Evolutionary conservation across 1,140 invertebrate genomes (phyloP).

Genomic region (Drosophila gunungcola): DNA sequence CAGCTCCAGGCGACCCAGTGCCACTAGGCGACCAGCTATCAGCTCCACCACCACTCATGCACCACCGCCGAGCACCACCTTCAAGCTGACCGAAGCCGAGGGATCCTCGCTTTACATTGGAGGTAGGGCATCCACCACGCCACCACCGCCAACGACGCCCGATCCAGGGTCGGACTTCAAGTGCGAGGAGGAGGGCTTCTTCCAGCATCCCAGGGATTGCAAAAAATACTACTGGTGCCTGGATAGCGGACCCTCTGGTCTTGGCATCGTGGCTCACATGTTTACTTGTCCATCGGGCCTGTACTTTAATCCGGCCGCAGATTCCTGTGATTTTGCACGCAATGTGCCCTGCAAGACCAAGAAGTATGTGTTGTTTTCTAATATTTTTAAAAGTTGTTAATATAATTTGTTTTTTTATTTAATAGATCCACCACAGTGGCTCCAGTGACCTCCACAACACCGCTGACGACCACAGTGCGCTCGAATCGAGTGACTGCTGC

Average conservation of each 20-base stretch:
- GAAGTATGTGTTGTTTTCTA: slow-evolving; percentile 84
- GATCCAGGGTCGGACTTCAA: slow-evolving; percentile 95
- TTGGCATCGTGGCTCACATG: slow-evolving; percentile 95
- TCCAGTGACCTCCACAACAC: slow-evolving; percentile 85
- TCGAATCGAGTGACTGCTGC: slow-evolving; percentile 73
- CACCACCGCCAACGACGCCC: slow-evolving; percentile 94
- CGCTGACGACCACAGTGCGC: slow-evolving; percentile 65
- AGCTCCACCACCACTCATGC: slow-evolving; percentile 60
- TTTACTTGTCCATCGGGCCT: slow-evolving; percentile 97
- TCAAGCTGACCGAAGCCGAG: slow-evolving; percentile 72
- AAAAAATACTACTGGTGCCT: slow-evolving; percentile 98
- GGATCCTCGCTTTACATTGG: slow-evolving; percentile 85
- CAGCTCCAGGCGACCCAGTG: slow-evolving; percentile 19
- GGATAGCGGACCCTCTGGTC: slow-evolving; percentile 93
- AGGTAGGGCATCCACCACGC: slow-evolving; percentile 89
- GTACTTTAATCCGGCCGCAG: slow-evolving; percentile 95
- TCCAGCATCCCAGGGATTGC: slow-evolving; percentile 95
- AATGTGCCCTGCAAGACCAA: slow-evolving; percentile 91
- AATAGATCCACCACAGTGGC: slow-evolving; percentile 85
- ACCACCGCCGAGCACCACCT: slow-evolving; percentile 70
- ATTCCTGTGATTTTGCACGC: slow-evolving; percentile 95
- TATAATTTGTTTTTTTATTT: too few relatives aligned
- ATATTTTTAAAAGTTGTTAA: too few relatives aligned
- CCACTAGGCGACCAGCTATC: slow-evolving; percentile 27
- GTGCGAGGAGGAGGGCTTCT: slow-evolving; percentile 97